Evolutionary conservation across 92 coral and sea anemone genomes (phyloP), one percentile per base, ranked within the genome.

Genomic region (Nematostella vectensis): DNA sequence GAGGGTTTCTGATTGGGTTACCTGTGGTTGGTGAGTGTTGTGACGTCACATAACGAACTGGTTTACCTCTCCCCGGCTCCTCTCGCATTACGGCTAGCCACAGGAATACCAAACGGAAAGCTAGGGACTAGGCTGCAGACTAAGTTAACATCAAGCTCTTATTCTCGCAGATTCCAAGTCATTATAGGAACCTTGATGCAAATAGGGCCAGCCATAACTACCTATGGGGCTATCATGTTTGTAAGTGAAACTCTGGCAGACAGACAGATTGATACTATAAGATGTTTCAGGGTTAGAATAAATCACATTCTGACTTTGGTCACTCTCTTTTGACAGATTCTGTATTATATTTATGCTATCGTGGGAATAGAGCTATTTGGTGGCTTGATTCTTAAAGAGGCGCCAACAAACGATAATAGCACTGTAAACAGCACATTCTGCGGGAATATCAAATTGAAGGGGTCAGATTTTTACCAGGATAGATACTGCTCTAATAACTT

Each of bases 401-500:
- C 82, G 33, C 75, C 77, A 47, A 91, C 98, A 2, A 67, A 26
- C 25, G 63, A 55, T 17, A 82, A 85, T 36, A 59, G 25, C 4
- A 69, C 83, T 0, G 66, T 29, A 2, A 75, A 67, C 29, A 68
- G 51, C n/a, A 27, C 67, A 31, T 86, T 77, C 52, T 91, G 98
- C 47, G 98, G 98, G 19, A 79, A 86, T 48, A 53, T 67, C 43
- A 87, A 78, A 47, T 76, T 91, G 4, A 82, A 82, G 58, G 83
- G 65, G 54, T 81, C 98, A 2, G 98, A 91, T 64, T 91, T 81
- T 48, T 70, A 62, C 58, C 65, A 59, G 0, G 93, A 86, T 42
- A 94, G 78, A 42, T 91, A 91, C 63, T 89, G 97, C 54, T 72
- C 79, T 48, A 82, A 89, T 66, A 89, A 89, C 65, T 89, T 89